Percentiles rank a stretch among this genome's conserved stretches.
phyloP scores from a whole-genome alignment of 2,797 vertebrate genomes.

The Urocyon cinereoargenteus region DNA sequence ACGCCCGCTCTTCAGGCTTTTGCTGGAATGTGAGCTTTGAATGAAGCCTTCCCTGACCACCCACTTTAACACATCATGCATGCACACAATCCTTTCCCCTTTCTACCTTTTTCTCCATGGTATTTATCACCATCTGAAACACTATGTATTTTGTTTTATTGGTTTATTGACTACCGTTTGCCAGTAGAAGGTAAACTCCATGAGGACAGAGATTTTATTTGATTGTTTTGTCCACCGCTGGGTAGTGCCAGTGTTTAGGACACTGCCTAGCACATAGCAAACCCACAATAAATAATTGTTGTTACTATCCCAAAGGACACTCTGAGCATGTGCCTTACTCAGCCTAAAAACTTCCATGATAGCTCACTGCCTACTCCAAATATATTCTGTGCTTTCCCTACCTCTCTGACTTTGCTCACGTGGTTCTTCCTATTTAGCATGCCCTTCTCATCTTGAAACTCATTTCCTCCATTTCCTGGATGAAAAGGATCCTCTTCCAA shows the following conservation, averaged over 20 bases:
- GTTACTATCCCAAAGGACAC: not conserved
- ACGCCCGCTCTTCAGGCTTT: not conserved
- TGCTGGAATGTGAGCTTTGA: not conserved
- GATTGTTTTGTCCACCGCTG: not conserved
- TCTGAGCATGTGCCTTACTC: not conserved
- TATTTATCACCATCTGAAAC: not conserved
- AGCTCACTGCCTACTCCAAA: not conserved
- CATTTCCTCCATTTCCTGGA: conserved; percentile 37
- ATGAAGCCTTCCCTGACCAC: not conserved
- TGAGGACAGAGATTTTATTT: not conserved
- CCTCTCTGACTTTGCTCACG: not conserved
- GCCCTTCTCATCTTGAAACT: conserved; percentile 6
- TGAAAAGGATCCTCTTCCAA: not conserved
- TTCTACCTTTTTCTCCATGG: not conserved
- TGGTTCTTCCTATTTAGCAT: not conserved
- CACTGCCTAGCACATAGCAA: not conserved
- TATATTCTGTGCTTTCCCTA: not conserved
- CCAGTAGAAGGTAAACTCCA: not conserved
- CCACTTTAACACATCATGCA: not conserved
- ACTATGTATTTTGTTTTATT: not conserved
- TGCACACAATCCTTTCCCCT: not conserved
- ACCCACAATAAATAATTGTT: not conserved
- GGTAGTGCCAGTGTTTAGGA: not conserved
- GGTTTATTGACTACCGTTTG: not conserved
- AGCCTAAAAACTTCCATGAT: not conserved